These are phyloP conservation scores for Caenorhabditis parvicauda DNA, from an alignment of 2,888 invertebrate genomes.

Conservation along the genomic window DNA sequence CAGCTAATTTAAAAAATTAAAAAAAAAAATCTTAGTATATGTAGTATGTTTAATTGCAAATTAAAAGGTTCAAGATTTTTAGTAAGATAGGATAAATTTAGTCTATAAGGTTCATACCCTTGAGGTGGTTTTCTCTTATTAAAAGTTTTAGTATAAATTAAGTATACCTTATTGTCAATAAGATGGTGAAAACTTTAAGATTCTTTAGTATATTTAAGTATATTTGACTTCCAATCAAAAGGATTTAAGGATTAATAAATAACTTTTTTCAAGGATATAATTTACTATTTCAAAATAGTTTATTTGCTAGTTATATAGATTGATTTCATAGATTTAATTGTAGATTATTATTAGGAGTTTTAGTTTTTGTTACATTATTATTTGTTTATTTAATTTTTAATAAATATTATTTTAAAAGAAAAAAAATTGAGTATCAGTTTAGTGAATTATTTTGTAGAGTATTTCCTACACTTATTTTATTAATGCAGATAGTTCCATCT, in stretches of 20 bases:
- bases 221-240: slow-evolving; percentile 45
- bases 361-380: slow-evolving; percentile 39
- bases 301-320: slow-evolving; percentile 44
- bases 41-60: slow-evolving; percentile 48
- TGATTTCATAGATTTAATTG: slow-evolving; percentile 47
- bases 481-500: slow-evolving; percentile 56
- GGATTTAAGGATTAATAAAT: slow-evolving; percentile 41
- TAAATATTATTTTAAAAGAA: slow-evolving; percentile 38
- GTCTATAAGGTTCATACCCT: slow-evolving; percentile 48
- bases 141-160: slow-evolving; percentile 50
- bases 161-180: slow-evolving; percentile 50
- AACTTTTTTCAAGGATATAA: slow-evolving; percentile 48
- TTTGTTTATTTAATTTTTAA: slow-evolving; percentile 40
- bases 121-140: slow-evolving; percentile 44
- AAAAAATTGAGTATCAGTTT: slow-evolving; percentile 48
- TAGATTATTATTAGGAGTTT: slow-evolving; percentile 45
- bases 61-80: slow-evolving; percentile 42
- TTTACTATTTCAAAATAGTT: slow-evolving; percentile 41
- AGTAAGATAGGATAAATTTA: slow-evolving; percentile 49
- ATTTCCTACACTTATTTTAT: slow-evolving; percentile 55
- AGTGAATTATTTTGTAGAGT: slow-evolving; percentile 55
- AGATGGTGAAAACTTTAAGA: slow-evolving; percentile 40
- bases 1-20: slow-evolving; percentile 32
- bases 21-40: slow-evolving; percentile 34
- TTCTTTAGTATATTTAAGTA: slow-evolving; percentile 48